Conservation (phyloP, 2,797 vertebrate genomes). For the Microctenopoma stevenorrisi region DNA sequence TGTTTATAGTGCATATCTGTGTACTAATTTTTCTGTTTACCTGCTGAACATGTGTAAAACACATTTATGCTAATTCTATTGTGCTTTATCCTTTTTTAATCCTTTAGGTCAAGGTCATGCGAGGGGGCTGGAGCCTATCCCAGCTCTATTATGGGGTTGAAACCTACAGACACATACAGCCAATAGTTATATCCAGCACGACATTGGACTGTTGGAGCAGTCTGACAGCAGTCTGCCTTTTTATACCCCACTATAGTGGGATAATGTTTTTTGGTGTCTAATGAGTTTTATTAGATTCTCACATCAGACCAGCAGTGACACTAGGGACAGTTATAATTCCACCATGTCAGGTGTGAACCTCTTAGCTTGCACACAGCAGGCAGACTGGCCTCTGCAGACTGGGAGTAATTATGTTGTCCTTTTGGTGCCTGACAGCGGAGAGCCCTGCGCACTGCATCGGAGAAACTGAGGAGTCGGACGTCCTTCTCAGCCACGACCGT, state of each 20-base stretch:
- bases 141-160: too few species aligned
- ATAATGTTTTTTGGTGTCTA: not conserved
- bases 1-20: too few species aligned
- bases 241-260: too few species aligned
- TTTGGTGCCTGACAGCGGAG: constrained; percentile 83
- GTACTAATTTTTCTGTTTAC: too few species aligned
- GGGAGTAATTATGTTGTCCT: constrained; percentile 37
- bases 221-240: not conserved
- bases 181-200: not conserved
- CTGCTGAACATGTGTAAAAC: too few species aligned
- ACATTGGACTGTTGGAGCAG: not conserved
- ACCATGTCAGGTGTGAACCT: too few species aligned
- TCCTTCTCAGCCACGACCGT: constrained; percentile 91
- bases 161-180: too few species aligned
- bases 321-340: not conserved
- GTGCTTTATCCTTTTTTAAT: too few species aligned
- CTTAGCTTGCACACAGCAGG: too few species aligned
- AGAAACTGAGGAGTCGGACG: constrained; percentile 93
- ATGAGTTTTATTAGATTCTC: not conserved
- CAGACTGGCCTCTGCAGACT: constrained; percentile 4
- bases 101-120: too few species aligned
- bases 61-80: too few species aligned
- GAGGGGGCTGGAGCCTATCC: too few species aligned
- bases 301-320: not conserved
- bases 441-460: constrained; percentile 93